Conservation (phyloP, 2,797 vertebrate species). For the Selene dorsalis region DNA sequence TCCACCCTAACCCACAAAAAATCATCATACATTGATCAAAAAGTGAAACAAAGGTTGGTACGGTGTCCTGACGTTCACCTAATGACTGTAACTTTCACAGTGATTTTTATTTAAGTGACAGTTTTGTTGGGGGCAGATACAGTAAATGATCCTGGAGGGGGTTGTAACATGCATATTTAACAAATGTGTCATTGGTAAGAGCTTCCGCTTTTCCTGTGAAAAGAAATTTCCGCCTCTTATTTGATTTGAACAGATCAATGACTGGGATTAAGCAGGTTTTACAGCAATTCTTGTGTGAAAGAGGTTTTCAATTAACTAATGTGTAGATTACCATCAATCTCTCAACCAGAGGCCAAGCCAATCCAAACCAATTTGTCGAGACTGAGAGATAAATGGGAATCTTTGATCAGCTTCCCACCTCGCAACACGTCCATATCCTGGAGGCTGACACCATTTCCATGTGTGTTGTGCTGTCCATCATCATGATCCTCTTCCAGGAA, state of each 20-base stretch:
- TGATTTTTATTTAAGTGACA: conserved; percentile 26
- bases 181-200: conserved; percentile 73
- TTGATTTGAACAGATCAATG: conserved; percentile 84
- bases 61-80: conserved; percentile 17
- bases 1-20: conserved; percentile 1
- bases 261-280: conserved; percentile 83
- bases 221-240: conserved; percentile 81
- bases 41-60: conserved; percentile 15
- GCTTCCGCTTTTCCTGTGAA: conserved; percentile 75
- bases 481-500: conserved; percentile 44
- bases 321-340: conserved; percentile 88
- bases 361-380: conserved; percentile 59
- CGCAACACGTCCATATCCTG: conserved; percentile 62
- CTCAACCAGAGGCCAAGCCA: conserved; percentile 50
- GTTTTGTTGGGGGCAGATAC: not conserved
- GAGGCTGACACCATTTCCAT: conserved; percentile 52
- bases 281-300: conserved; percentile 80
- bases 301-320: conserved; percentile 90
- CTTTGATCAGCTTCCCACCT: conserved; percentile 75
- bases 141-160: conserved; percentile 31
- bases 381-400: conserved; percentile 73
- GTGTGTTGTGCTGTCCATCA: conserved; percentile 45
- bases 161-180: conserved; percentile 67
- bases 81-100: not conserved
- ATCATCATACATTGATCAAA: conserved; percentile 8